phyloP scores from a whole-genome alignment of 2,113 vertebrate genomes.

The Cavia porcellus region DNA sequence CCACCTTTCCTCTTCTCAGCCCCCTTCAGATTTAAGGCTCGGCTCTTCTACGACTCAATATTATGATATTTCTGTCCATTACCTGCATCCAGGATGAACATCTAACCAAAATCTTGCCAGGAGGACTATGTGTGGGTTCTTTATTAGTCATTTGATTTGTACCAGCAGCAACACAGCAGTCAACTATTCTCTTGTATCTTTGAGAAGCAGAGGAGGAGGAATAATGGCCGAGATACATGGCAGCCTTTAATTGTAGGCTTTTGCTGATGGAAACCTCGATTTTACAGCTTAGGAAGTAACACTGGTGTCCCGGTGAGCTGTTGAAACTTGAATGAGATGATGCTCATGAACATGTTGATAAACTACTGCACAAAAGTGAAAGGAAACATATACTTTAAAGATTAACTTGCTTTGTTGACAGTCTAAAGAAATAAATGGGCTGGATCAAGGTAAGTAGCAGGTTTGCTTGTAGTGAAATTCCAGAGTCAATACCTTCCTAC shows the following conservation, averaged over 20 bases:
- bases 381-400: background rate
- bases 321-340: background rate
- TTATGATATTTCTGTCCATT: background rate
- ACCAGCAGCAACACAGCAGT: background rate
- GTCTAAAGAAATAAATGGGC: background rate
- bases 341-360: background rate
- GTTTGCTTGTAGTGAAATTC: background rate
- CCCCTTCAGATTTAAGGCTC: background rate
- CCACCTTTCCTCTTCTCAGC: fast-evolving
- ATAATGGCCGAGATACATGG: background rate
- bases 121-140: no score
- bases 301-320: background rate
- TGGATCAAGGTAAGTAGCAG: background rate
- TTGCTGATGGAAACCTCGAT: background rate
- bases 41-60: background rate
- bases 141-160: background rate
- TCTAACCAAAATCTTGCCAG: background rate
- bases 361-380: background rate
- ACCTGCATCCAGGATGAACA: background rate
- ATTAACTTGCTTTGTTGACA: background rate
- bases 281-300: background rate
- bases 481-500: background rate
- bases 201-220: background rate
- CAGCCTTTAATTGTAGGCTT: background rate
- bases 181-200: background rate